Evolutionary conservation across 2,888 invertebrate genomes (phyloP).

Genomic region (Xestia xanthographa): DNA sequence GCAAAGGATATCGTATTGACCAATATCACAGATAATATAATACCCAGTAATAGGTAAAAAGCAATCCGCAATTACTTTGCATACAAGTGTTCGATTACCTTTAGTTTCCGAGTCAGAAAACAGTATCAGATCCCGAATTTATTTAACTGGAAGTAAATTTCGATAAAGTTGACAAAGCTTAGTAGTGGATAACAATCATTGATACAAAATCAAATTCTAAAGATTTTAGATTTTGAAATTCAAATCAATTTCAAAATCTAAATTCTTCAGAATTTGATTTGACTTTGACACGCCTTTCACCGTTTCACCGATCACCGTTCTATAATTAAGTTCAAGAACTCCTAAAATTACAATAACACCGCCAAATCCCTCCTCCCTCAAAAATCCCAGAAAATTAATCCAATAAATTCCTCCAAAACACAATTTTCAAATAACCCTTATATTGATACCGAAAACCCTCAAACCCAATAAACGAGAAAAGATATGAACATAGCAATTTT

Average conservation of each 20-base stretch:
- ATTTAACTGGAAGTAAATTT: too few relatives aligned
- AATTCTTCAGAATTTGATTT: not conserved
- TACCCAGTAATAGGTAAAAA: too few relatives aligned
- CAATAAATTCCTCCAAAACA: conserved; percentile 30
- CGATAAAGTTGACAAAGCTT: too few relatives aligned
- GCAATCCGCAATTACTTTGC: too few relatives aligned
- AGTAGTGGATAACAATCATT: too few relatives aligned
- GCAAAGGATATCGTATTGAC: too few relatives aligned
- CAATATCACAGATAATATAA: too few relatives aligned
- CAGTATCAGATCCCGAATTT: too few relatives aligned
- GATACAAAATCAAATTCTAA: too few relatives aligned
- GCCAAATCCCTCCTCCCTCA: not conserved
- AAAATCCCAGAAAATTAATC: conserved; percentile 10
- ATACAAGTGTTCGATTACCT: too few relatives aligned
- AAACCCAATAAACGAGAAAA: conserved; percentile 32
- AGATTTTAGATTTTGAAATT: not conserved
- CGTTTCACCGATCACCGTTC: not conserved
- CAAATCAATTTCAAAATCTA: too few relatives aligned
- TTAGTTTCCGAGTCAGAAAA: too few relatives aligned
- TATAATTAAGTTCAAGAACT: not conserved
- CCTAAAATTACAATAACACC: not conserved
- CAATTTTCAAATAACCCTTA: conserved; percentile 31
- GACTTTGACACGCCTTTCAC: not conserved
- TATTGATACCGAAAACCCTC: conserved; percentile 22
- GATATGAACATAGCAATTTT: conserved; percentile 27